Base-by-base conservation (phyloP, 2,113 vertebrate species). In the Petroica traversi region DNA sequence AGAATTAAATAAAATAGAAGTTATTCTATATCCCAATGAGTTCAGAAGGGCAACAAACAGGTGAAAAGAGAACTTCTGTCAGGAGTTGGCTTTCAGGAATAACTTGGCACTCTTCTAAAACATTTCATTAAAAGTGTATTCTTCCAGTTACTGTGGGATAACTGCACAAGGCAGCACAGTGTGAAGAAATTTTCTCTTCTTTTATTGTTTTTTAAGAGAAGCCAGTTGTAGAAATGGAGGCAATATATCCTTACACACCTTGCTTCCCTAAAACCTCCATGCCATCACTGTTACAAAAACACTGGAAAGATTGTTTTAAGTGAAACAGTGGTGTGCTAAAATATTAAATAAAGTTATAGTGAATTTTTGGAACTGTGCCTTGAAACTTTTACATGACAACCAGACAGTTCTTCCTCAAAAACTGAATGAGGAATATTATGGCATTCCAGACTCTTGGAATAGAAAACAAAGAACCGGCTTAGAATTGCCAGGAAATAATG, bases 341-440 rank as follows among this genome's bases (percentile, higher is more conserved):
- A 63, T 67, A 81, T 75, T 67, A 59, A 71, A 73, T 62, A 54
- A 79, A 69, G 5, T 57, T 55, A 19, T 51, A 66, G 62, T 28
- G 36, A 67, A 36, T 45, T 87, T 90, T 78, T 93, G 68, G 68
- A 89, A 91, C 1, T 0, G 11, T 14, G 43, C n/a, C 33, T 36
- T 73, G 73, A 88, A 88, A 64, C 28, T 72, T 85, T 71, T 72
- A 68, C 45, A 52, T 1, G 23, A 84, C 61, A 93, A n/a, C 28
- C 62, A 85, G 61, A 83, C 63, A 84, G 24, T 14, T 87, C 73
- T 92, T 92, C 64, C 64, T 89, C 74, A 95, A 87, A 93, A 92
- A 79, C 6, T 52, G 20, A 89, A 82, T 68, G 62, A 89, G 63
- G 89, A 91, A 79, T 88, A 64, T 46, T 85, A 66, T 46, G 34